A percentile compares a stretch with the other conserved stretches of the same genome.
phyloP scores from a whole-genome alignment of 1,140 invertebrate genomes.

The Andrena cerasifolii region DNA sequence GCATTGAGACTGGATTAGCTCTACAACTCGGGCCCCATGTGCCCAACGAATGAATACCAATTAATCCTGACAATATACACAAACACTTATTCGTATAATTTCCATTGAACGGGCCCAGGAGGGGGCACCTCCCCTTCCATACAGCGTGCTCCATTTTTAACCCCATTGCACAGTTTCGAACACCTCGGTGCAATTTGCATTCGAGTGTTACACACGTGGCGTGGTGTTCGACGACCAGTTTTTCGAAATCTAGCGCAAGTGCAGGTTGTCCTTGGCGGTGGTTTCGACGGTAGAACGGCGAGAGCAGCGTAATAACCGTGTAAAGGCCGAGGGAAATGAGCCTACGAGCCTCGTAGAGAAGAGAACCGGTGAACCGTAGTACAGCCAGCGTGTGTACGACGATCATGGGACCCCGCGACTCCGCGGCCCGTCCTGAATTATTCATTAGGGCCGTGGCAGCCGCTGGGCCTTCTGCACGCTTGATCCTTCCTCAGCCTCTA shows the following conservation, averaged over 20 bases:
- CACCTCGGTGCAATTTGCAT: too few relatives aligned
- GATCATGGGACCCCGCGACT: conserved; percentile 56
- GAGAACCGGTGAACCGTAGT: conserved; percentile 16
- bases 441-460: conserved; percentile 72
- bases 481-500: conserved; percentile 69
- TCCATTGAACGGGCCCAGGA: too few relatives aligned
- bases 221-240: conserved; percentile 1
- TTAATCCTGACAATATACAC: too few relatives aligned
- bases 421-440: conserved; percentile 73
- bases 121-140: too few relatives aligned
- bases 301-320: conserved; percentile 57
- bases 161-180: too few relatives aligned
- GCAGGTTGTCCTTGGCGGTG: conserved; percentile 1
- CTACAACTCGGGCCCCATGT: too few relatives aligned
- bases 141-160: too few relatives aligned
- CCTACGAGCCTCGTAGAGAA: conserved; percentile 41
- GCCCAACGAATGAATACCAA: too few relatives aligned
- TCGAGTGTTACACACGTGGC: not conserved
- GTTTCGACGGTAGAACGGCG: conserved; percentile 27
- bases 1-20: too few relatives aligned
- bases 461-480: conserved; percentile 75
- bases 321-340: conserved; percentile 40
- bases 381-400: conserved; percentile 25
- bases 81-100: too few relatives aligned
- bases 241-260: conserved; percentile 19